Conservation (phyloP, 1,140 invertebrate genomes). For the Asobara japonica region DNA sequence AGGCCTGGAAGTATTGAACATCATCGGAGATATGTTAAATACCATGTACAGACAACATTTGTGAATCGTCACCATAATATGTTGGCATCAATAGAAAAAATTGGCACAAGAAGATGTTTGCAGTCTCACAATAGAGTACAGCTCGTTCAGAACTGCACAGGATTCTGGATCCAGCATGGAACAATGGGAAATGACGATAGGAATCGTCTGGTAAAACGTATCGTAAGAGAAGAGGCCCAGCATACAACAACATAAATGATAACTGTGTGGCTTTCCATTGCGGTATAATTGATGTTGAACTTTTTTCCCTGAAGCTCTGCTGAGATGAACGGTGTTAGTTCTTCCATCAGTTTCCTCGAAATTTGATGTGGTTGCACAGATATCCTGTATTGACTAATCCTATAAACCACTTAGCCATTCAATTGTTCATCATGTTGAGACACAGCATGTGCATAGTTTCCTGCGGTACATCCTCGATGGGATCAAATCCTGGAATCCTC, state of each 20-base stretch:
- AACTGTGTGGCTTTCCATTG: conserved; percentile 20
- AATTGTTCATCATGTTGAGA: background rate
- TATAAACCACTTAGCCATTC: background rate
- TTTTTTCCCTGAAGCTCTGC: conserved; percentile 21
- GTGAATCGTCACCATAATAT: conserved; percentile 11
- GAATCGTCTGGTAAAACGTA: conserved; percentile 19
- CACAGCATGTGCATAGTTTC: background rate
- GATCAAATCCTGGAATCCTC: background rate
- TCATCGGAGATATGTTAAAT: conserved; percentile 28
- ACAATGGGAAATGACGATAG: conserved; percentile 26
- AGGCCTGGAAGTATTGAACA: conserved; percentile 16
- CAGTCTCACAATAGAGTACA: background rate
- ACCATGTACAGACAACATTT: conserved; percentile 29
- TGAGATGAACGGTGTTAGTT: background rate
- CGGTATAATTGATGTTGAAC: background rate
- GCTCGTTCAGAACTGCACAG: conserved; percentile 7
- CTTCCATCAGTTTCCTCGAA: background rate
- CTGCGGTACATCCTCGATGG: background rate
- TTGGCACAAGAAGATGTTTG: background rate
- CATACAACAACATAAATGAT: conserved; percentile 25
- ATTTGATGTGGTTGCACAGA: background rate
- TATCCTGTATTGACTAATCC: background rate
- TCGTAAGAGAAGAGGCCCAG: conserved; percentile 14
- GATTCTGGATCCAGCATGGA: conserved; percentile 30
- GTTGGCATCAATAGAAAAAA: conserved; percentile 26